A percentile compares a stretch with the other conserved stretches of the same genome.
Conservation (phyloP, 2,113 vertebrate species). For the Corythaixoides concolor region DNA sequence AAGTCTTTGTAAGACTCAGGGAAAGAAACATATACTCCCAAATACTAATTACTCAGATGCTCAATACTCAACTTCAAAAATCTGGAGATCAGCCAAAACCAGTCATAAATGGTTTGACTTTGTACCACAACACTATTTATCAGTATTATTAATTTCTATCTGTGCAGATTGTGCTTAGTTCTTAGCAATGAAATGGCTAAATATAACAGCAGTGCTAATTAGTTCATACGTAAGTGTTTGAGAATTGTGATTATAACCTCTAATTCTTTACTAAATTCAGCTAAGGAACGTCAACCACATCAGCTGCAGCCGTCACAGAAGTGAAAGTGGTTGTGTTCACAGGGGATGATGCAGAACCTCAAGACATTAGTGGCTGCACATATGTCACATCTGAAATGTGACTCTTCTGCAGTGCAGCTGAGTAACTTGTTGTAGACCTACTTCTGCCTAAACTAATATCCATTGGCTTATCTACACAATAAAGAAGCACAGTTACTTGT, state of each 20-base stretch:
- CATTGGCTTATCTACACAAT: background rate
- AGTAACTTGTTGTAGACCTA: background rate
- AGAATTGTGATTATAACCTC: background rate
- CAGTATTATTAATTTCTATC: background rate
- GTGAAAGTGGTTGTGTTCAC: background rate
- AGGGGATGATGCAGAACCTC: background rate
- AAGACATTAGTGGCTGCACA: fast-evolving
- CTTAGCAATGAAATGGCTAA: background rate
- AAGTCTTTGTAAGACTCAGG: background rate
- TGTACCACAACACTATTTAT: background rate
- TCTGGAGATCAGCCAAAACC: slow-evolving; percentile 12
- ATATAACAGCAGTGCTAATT: background rate
- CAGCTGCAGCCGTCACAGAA: background rate
- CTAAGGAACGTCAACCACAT: background rate
- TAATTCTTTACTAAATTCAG: background rate
- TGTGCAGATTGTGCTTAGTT: background rate
- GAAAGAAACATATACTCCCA: slow-evolving; percentile 9
- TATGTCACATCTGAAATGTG: fast-evolving
- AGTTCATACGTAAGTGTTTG: background rate
- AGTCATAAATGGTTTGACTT: slow-evolving; percentile 17
- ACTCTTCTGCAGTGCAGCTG: background rate
- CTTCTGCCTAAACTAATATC: background rate
- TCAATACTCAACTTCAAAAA: slow-evolving; percentile 10
- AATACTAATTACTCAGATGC: slow-evolving; percentile 22
- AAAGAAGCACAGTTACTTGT: background rate